These are phyloP conservation scores for Leuciscus idus DNA, from an alignment of 2,113 vertebrate species.

Conservation along the genomic window DNA sequence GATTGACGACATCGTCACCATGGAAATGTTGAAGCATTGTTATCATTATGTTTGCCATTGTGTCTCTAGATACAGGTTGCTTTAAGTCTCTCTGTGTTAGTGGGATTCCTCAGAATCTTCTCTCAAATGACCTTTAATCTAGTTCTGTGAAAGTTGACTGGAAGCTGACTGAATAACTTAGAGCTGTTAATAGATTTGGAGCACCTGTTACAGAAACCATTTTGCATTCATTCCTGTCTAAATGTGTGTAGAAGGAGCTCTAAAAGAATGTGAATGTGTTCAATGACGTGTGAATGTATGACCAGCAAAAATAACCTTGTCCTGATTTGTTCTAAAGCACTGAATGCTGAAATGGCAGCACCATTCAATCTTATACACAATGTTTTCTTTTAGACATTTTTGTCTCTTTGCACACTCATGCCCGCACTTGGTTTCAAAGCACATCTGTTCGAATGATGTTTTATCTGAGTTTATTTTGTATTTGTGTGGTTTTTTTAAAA, in stretches of 20 bases:
- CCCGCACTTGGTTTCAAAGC: not conserved
- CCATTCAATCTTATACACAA: not conserved
- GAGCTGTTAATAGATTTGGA: not conserved
- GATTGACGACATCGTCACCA: not conserved
- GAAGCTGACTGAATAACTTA: not conserved
- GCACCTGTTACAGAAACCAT: not conserved
- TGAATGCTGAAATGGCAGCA: not conserved
- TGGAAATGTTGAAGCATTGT: not conserved
- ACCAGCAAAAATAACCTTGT: not conserved
- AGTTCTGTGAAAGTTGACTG: not conserved
- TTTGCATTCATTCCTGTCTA: not conserved
- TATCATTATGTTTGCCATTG: not conserved
- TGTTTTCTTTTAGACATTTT: not conserved
- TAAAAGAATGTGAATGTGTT: not conserved
- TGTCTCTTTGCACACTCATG: not conserved
- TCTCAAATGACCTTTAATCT: constrained; percentile 20
- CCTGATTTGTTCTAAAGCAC: not conserved
- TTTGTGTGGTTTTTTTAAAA: not conserved
- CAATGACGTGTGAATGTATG: not conserved
- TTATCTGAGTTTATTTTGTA: not conserved
- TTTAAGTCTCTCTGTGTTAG: not conserved
- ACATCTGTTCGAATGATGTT: not conserved
- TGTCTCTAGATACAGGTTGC: not conserved
- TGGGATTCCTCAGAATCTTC: not conserved
- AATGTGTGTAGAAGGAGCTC: not conserved